Percentiles rank a stretch among this genome's conserved stretches.
Conservation (phyloP, 2,888 invertebrate species). For the Hedychridium roseum region DNA sequence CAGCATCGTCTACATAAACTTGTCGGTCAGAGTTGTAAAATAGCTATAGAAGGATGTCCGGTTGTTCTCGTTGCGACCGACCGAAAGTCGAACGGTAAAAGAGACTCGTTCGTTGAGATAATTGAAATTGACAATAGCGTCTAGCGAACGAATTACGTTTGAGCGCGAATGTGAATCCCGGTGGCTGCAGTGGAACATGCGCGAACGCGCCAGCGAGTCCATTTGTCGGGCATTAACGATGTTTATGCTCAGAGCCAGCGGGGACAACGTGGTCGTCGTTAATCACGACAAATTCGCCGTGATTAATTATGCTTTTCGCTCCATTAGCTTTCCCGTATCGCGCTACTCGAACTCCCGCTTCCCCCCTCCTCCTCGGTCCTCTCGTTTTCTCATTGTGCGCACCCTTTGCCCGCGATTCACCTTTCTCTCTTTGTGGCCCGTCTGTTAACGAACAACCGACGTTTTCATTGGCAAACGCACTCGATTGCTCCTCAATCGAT, state of each 20-base stretch:
- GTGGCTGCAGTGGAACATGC: constrained; percentile 1
- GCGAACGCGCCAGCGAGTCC: constrained; percentile 20
- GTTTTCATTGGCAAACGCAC: too few relatives aligned
- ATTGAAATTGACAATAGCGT: neutral
- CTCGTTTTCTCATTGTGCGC: constrained; percentile 5
- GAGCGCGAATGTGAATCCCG: too few relatives aligned
- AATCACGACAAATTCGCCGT: constrained; percentile 54
- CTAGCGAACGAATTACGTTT: constrained; percentile 13
- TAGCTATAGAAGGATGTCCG: too few relatives aligned
- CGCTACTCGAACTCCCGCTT: constrained; percentile 7
- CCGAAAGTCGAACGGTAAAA: constrained; percentile 15
- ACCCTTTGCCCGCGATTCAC: constrained; percentile 10
- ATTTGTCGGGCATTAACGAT: constrained; percentile 46
- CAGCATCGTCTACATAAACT: too few relatives aligned
- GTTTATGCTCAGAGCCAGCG: constrained; percentile 37
- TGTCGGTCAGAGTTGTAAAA: too few relatives aligned
- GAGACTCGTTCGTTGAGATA: neutral
- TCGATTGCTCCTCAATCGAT: constrained; percentile 17
- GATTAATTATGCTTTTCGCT: constrained; percentile 57
- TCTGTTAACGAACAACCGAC: constrained; percentile 26
- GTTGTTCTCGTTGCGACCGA: constrained; percentile 23
- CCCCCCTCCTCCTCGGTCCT: constrained; percentile 5
- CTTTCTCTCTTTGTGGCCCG: constrained; percentile 15
- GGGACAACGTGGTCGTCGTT: constrained; percentile 44
- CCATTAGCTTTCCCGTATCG: constrained; percentile 49